phyloP scores from a whole-genome alignment of 2,888 invertebrate genomes.

The Isotomurus palustris region DNA sequence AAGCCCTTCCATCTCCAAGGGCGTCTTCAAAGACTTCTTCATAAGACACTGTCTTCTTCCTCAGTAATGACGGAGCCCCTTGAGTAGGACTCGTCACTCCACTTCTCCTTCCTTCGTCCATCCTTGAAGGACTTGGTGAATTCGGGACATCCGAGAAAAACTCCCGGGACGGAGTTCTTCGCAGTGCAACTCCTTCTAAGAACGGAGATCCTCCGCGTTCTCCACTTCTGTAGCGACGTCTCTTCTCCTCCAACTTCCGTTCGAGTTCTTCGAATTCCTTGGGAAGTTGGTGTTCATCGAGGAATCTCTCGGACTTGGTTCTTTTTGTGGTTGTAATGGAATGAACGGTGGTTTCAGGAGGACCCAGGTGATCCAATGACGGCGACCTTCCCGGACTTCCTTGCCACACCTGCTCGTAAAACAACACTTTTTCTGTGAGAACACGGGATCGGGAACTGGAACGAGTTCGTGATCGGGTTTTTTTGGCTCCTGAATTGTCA shows the following conservation, averaged over 20 bases:
- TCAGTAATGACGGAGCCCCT: conserved; percentile 6
- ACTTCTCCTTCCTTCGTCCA: conserved; percentile 5
- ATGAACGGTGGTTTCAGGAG: background rate
- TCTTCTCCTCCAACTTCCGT: conserved; percentile 24
- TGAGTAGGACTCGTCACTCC: conserved; percentile 14
- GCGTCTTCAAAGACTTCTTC: conserved; percentile 19
- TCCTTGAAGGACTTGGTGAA: conserved; percentile 11
- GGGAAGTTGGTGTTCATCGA: conserved; percentile 12
- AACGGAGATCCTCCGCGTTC: conserved; percentile 12
- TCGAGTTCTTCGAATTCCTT: conserved; percentile 28
- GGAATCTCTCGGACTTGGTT: background rate
- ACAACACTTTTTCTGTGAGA: conserved; percentile 62
- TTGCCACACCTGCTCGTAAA: conserved; percentile 75
- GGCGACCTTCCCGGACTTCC: conserved; percentile 10
- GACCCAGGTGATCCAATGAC: background rate
- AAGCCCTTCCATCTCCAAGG: background rate
- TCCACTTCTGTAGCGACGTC: conserved; percentile 25
- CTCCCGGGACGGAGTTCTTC: conserved; percentile 20
- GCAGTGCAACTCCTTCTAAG: conserved; percentile 15
- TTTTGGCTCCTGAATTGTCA: background rate
- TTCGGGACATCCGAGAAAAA: conserved; percentile 17
- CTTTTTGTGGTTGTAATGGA: background rate
- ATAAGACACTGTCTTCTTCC: conserved; percentile 21
- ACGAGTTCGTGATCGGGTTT: conserved; percentile 17
- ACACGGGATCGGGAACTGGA: conserved; percentile 28